Evolutionary conservation across 2,888 invertebrate genomes (phyloP).

Genomic region (Teleiodes luculella): DNA sequence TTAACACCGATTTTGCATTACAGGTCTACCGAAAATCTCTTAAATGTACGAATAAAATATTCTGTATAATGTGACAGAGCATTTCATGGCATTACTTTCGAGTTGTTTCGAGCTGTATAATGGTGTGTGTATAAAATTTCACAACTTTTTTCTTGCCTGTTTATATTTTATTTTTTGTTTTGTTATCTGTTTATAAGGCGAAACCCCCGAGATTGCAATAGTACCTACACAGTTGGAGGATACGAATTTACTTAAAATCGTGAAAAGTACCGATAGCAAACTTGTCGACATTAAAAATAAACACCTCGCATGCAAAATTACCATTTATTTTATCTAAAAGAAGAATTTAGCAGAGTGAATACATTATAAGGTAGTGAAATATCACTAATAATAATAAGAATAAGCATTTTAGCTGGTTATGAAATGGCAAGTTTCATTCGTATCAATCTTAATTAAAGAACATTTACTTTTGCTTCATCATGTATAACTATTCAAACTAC

Average conservation of each 20-base stretch:
- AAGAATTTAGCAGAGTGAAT: too few species aligned
- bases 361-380: too few species aligned
- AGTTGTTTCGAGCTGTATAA: slow-evolving; percentile 44
- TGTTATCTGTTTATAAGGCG: slow-evolving; percentile 54
- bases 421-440: not conserved
- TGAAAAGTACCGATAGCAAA: not conserved
- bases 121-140: slow-evolving; percentile 56
- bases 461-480: not conserved
- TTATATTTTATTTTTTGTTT: slow-evolving; percentile 57
- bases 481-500: too few species aligned
- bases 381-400: not conserved
- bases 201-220: slow-evolving; percentile 62
- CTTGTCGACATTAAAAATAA: not conserved
- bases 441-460: not conserved
- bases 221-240: slow-evolving; percentile 46
- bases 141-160: slow-evolving; percentile 47
- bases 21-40: slow-evolving; percentile 53
- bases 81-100: slow-evolving; percentile 48
- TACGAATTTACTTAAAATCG: slow-evolving; percentile 29
- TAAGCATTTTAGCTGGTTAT: not conserved
- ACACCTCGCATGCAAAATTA: not conserved
- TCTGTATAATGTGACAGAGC: slow-evolving; percentile 60
- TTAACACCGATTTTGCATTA: slow-evolving; percentile 70
- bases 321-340: too few species aligned
- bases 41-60: slow-evolving; percentile 58